Base-by-base conservation (phyloP, 2,888 invertebrate species). In the Caprella mutica region DNA sequence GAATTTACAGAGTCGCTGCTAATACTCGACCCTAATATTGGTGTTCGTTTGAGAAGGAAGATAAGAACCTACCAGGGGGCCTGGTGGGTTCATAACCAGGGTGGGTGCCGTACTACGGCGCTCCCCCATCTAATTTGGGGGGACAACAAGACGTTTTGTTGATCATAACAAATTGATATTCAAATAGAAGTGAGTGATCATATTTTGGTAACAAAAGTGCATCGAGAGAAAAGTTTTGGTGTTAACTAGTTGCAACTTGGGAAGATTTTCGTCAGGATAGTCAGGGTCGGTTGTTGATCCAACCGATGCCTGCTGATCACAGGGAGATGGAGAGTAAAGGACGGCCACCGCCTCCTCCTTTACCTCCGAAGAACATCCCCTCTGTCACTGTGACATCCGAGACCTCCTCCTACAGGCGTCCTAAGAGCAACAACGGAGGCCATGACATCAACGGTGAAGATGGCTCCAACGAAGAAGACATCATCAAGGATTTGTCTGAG, bases 341-440 rank as follows among this genome's bases (percentile, higher is more conserved):
- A 30, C 48, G 29, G 17, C 48, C 48, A 30, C 48, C 48, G 17
- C 48, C 48, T 29, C 44, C 44, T 21, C 48, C 48, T 48, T 30
- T 48, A n/a, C 48, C 48, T 21, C 48, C 48, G 19, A 48, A 48
- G 48, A 48, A 48, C 48, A 48, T 48, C 30, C 48, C 48, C 19
- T 48, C 48, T 17, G 48, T 48, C 27, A 48, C 48, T 8, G 48
- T 48, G 8, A 48, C 48, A 12, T 30, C 29, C 48, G 48, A 48
- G 19, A 17, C 48, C 26, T 30, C 48, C 3, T 48, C 21, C 19
- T 30, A 48, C 30, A 27, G 30, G 48, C n/a, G n/a, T n/a, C n/a
- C n/a, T n/a, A n/a, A n/a, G n/a, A n/a, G n/a, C n/a, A n/a, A n/a
- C n/a, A n/a, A n/a, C n/a, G n/a, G n/a, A n/a, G n/a, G n/a, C n/a